A percentile compares a stretch with the other conserved stretches of the same genome.
Conservation (phyloP, 2,797 vertebrate species). For the Microctenopoma stevenorrisi region DNA sequence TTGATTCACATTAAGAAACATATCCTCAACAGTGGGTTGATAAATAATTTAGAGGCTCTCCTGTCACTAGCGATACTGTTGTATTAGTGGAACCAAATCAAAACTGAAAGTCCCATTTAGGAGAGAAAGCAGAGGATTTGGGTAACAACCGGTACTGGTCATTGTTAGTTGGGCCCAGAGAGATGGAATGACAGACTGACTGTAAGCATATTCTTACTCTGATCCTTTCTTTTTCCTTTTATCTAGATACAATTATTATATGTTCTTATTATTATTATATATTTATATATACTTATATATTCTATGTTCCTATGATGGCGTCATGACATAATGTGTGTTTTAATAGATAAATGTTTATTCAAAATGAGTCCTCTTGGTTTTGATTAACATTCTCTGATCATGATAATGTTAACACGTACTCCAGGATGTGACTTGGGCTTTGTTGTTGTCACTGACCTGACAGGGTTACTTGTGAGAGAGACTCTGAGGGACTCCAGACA, state of each 20-base stretch:
- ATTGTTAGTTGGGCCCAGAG: constrained; percentile 5
- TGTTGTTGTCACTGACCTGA: constrained; percentile 87
- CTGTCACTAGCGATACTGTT: constrained; percentile 61
- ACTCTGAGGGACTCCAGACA: constrained; percentile 97
- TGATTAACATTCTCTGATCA: not conserved
- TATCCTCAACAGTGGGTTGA: constrained; percentile 68
- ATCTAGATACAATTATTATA: not conserved
- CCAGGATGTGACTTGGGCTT: not conserved
- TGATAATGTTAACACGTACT: not conserved
- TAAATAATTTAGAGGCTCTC: constrained; percentile 79
- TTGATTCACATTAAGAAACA: constrained; percentile 79
- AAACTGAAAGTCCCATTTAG: constrained; percentile 71
- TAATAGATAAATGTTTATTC: not conserved
- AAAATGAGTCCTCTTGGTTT: not conserved
- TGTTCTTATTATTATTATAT: too few relatives aligned
- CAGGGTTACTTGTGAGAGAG: constrained; percentile 98
- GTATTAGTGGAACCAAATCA: constrained; percentile 72
- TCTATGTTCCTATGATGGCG: too few relatives aligned
- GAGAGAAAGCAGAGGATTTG: constrained; percentile 50
- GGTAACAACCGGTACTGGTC: constrained; percentile 20
- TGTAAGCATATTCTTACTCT: not conserved
- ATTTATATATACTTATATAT: too few relatives aligned
- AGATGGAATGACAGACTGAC: constrained; percentile 52
- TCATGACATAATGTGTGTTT: not conserved
- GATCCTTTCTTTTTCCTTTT: not conserved